Evolutionary conservation across 2,113 vertebrate genomes (phyloP).

Genomic region (Pseudolaguvia tuberculata): DNA sequence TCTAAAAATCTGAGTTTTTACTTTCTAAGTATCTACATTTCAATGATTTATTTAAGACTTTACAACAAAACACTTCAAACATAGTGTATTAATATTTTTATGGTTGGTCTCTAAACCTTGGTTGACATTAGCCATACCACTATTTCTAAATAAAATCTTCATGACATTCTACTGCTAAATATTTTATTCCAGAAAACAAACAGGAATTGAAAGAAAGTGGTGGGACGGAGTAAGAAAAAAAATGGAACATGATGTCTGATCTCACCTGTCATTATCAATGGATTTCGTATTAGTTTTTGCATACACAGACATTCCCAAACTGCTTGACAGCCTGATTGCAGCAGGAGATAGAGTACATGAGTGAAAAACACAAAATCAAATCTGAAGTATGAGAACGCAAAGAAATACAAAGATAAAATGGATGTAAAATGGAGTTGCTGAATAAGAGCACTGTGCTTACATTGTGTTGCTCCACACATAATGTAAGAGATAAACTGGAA

Average conservation of each 20-base stretch:
- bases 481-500: not conserved
- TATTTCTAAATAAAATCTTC: not conserved
- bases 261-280: slow-evolving; percentile 89
- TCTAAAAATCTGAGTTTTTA: not conserved
- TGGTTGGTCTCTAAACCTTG: not conserved
- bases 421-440: slow-evolving; percentile 19
- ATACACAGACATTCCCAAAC: slow-evolving; percentile 83
- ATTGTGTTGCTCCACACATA: not conserved
- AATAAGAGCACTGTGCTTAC: slow-evolving; percentile 3
- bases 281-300: slow-evolving; percentile 81
- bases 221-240: slow-evolving; percentile 28
- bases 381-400: slow-evolving; percentile 57
- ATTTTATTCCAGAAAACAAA: not conserved
- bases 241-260: slow-evolving; percentile 5
- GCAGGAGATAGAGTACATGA: slow-evolving; percentile 12
- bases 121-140: not conserved
- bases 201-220: slow-evolving; percentile 13
- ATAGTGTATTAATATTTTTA: not conserved
- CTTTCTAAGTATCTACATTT: not conserved
- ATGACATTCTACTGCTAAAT: not conserved
- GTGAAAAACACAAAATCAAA: slow-evolving; percentile 50
- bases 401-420: slow-evolving; percentile 48
- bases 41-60: not conserved
- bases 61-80: not conserved
- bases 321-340: slow-evolving; percentile 79